phyloP scores from a whole-genome alignment of 2,888 invertebrate species.

The Scaptodrosophila latifasciaeformis region DNA sequence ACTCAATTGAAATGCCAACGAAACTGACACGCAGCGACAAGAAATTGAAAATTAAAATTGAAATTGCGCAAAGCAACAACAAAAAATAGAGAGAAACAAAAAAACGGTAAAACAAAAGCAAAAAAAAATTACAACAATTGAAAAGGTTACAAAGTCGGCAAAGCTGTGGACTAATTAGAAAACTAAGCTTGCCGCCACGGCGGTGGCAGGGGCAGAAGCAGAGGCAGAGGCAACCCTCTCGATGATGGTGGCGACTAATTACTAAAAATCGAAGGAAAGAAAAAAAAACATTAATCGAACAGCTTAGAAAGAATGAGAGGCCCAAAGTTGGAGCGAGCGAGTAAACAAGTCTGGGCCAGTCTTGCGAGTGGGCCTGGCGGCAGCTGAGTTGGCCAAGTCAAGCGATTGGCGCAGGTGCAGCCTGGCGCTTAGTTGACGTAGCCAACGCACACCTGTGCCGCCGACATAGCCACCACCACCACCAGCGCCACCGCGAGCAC shows the following conservation, averaged over 20 bases:
- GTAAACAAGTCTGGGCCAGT: neutral
- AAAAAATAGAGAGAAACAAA: neutral
- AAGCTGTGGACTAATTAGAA: conserved; percentile 62
- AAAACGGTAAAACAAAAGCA: too few species aligned
- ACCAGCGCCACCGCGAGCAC: conserved; percentile 38
- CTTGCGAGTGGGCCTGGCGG: conserved; percentile 9
- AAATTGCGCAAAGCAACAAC: conserved; percentile 44
- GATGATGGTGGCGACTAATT: conserved; percentile 39
- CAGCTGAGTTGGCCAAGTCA: conserved; percentile 5
- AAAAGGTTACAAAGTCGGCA: conserved; percentile 50
- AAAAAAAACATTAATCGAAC: neutral
- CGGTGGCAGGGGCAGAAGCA: too few species aligned
- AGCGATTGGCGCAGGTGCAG: conserved; percentile 65
- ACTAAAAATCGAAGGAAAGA: conserved; percentile 14
- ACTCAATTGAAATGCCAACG: conserved; percentile 71
- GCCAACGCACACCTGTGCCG: conserved; percentile 48
- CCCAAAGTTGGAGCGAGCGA: too few species aligned
- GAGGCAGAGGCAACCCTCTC: conserved; percentile 1
- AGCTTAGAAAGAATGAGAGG: neutral
- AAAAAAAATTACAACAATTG: conserved; percentile 50
- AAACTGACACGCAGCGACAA: conserved; percentile 65
- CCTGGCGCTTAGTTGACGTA: conserved; percentile 58
- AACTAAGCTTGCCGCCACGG: too few species aligned
- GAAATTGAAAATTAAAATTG: conserved; percentile 55
- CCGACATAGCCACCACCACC: conserved; percentile 12